Evolutionary conservation across 2,797 vertebrate genomes (phyloP).

Genomic region (Lepus oiostolus): DNA sequence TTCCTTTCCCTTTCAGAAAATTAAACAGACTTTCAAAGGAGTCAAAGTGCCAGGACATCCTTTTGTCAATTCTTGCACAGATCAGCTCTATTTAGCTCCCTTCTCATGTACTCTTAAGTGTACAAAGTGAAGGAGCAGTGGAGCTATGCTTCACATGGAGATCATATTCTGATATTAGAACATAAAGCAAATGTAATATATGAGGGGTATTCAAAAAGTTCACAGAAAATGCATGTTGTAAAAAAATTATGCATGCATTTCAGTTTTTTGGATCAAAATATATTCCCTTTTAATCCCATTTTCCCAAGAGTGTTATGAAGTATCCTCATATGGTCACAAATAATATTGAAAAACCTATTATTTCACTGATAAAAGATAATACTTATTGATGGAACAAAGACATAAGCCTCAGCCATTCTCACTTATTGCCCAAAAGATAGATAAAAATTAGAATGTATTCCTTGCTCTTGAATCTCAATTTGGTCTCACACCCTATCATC

Average conservation of each 20-base stretch:
- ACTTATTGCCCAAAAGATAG: too few relatives aligned
- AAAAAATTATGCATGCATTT: too few relatives aligned
- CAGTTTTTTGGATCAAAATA: too few relatives aligned
- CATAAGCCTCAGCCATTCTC: too few relatives aligned
- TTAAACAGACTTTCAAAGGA: background rate
- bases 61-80: background rate
- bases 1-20: background rate
- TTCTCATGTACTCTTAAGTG: background rate
- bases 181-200: slow-evolving; percentile 1
- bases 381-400: too few relatives aligned
- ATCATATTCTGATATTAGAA: background rate
- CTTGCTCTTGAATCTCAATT: too few relatives aligned
- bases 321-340: background rate
- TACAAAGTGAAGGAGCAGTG: background rate
- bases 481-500: too few relatives aligned
- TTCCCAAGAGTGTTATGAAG: too few relatives aligned
- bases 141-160: background rate
- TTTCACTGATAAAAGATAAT: background rate
- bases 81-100: background rate
- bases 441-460: too few relatives aligned
- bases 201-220: background rate
- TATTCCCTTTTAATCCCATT: too few relatives aligned
- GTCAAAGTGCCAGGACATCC: background rate
- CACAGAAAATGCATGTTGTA: too few relatives aligned
- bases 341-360: background rate